Base-by-base conservation (phyloP, 2,888 invertebrate genomes). In the Amphipoea lucens region DNA sequence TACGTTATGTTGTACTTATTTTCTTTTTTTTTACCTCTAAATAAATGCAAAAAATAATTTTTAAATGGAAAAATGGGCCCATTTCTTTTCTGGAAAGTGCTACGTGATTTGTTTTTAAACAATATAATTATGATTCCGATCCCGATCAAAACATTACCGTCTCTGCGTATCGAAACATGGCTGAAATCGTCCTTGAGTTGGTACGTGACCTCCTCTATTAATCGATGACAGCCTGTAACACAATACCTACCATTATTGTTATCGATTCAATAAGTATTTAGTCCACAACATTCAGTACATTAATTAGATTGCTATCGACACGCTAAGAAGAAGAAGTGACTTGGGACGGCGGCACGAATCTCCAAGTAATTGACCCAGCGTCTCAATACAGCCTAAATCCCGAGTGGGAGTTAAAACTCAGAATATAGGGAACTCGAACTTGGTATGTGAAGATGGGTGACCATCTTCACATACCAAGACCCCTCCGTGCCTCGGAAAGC, bases 111-210 rank as follows among this genome's bases (percentile, higher is more conserved):
- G 60, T 63, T 83, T 84, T 45, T 42, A 76, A 84, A 57, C 12
- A 29, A 48, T 69, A n/a, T 20, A 66, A 78, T 88, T 86, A 81
- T 73, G 42, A 88, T 86, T 86, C 81, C 45, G 68, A 54, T 65
- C 65, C 48, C 63, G 78, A 45, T 71, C 63, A 74, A 60, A 73
- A 82, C 74, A 75, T 72, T 67, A 74, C 29, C 69, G 80, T 74
- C 70, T 74, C 74, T 65, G 84, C 82, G 80, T 80, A 85, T 76
- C 79, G 74, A 82, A 73, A 79, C 76, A 77, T 82, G 78, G 79
- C 78, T 81, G 79, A 85, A 85, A 86, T 84, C 83, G 83, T 78
- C 89, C 90, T 90, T 90, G 87, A 76, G 74, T 74, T 17, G 40
- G 51, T 77, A 78, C 82, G 84, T 84, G 83, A 29, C 51, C 75